Percentiles rank a stretch among this genome's conserved stretches.
These are phyloP conservation scores for Melanotaenia maccullochi DNA, from an alignment of 2,797 vertebrate genomes.

Conservation along the genomic window DNA sequence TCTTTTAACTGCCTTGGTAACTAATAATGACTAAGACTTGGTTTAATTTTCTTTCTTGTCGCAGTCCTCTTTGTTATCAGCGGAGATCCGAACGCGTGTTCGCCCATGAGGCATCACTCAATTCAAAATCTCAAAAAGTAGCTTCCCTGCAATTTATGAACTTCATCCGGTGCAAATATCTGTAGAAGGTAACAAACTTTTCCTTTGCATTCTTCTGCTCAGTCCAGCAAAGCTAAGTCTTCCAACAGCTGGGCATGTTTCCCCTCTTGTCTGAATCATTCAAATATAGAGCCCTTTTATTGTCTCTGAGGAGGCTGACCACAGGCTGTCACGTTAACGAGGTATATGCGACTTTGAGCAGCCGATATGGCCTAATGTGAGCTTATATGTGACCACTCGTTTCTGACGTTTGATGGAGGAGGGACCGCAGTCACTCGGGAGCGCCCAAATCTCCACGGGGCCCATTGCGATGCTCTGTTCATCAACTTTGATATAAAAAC, in stretches of 20 bases:
- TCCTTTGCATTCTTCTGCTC: slow-evolving; percentile 60
- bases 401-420: slow-evolving; percentile 88
- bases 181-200: slow-evolving; percentile 32
- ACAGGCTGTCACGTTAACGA: slow-evolving; percentile 60
- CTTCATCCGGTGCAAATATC: slow-evolving; percentile 42
- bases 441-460: slow-evolving; percentile 39
- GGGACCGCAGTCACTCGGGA: slow-evolving; percentile 72
- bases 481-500: slow-evolving; percentile 21
- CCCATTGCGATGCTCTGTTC: slow-evolving; percentile 29
- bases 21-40: slow-evolving; percentile 14
- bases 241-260: slow-evolving; percentile 27
- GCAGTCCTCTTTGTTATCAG: slow-evolving; percentile 40
- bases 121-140: slow-evolving; percentile 46
- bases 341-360: slow-evolving; percentile 55
- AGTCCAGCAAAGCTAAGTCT: slow-evolving; percentile 27
- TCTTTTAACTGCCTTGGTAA: slow-evolving; percentile 12
- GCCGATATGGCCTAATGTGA: slow-evolving; percentile 67
- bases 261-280: slow-evolving; percentile 53
- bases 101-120: slow-evolving; percentile 59
- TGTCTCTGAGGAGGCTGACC: slow-evolving; percentile 45
- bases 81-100: slow-evolving; percentile 59
- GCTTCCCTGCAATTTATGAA: slow-evolving; percentile 22
- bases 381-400: slow-evolving; percentile 81
- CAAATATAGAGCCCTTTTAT: slow-evolving; percentile 27
- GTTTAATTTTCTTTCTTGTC: slow-evolving; percentile 44